These are phyloP conservation scores for Conchocele bisecta DNA, from an alignment of 2,888 invertebrate species.

Conservation along the genomic window DNA sequence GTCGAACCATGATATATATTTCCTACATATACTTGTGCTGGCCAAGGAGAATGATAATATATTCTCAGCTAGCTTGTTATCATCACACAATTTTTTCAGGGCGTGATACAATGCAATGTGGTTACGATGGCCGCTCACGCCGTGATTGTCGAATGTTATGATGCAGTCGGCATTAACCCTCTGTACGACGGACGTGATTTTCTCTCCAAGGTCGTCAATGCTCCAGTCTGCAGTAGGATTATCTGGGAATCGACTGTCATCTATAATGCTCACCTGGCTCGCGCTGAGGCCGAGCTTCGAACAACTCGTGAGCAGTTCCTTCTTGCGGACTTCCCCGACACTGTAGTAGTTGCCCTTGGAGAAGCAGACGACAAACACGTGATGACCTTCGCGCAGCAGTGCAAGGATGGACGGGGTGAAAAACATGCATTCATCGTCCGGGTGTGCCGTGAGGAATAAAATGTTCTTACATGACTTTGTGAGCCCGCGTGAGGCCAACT, in stretches of 20 bases:
- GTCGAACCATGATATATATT: slow-evolving; percentile 92
- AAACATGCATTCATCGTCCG: slow-evolving; percentile 99
- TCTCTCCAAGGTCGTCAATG: slow-evolving; percentile 86
- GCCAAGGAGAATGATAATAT: slow-evolving; percentile 89
- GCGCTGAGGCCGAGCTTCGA: slow-evolving; percentile 86
- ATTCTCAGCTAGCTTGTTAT: slow-evolving; percentile 20
- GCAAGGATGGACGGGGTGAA: slow-evolving; percentile 89
- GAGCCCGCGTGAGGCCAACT: slow-evolving; percentile 16
- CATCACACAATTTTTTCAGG: slow-evolving; percentile 46
- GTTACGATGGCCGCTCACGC: slow-evolving; percentile 96
- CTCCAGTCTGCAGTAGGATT: slow-evolving; percentile 90
- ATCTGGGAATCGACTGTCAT: slow-evolving; percentile 73
- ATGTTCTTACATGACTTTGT: slow-evolving; percentile 82
- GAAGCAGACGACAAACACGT: slow-evolving; percentile 92
- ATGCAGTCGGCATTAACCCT: slow-evolving; percentile 85
- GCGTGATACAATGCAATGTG: slow-evolving; percentile 86
- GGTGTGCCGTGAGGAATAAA: slow-evolving; percentile 95
- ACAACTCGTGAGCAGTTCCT: slow-evolving; percentile 93
- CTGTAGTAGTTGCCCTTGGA: slow-evolving; percentile 88
- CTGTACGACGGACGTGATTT: slow-evolving; percentile 88
- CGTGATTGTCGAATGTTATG: slow-evolving; percentile 96
- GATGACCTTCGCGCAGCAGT: slow-evolving; percentile 85
- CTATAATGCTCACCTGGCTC: slow-evolving; percentile 42
- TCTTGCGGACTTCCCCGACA: slow-evolving; percentile 87
- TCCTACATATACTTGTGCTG: slow-evolving; percentile 92